A percentile compares a stretch with the other conserved stretches of the same genome.
Evolutionary conservation across 2,113 vertebrate genomes (phyloP).

Genomic region (Heterochromis multidens): DNA sequence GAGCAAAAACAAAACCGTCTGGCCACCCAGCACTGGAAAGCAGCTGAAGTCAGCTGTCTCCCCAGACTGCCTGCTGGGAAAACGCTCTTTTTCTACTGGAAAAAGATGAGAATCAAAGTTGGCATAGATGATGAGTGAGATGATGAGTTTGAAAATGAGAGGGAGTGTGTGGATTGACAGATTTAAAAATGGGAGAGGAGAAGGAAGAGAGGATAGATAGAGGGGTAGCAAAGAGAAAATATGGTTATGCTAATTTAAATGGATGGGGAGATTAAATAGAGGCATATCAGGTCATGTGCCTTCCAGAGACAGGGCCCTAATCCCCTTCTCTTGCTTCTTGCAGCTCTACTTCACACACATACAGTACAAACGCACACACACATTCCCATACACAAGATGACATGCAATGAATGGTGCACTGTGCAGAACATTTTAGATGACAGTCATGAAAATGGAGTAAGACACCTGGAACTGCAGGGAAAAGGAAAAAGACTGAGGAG

Average conservation of each 20-base stretch:
- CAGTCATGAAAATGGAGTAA: neutral
- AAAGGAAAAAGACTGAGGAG: neutral
- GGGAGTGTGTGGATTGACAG: neutral
- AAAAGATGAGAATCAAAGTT: slow-evolving; percentile 35
- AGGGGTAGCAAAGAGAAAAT: neutral
- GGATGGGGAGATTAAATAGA: slow-evolving; percentile 36
- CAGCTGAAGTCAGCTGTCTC: slow-evolving; percentile 37
- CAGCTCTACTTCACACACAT: neutral
- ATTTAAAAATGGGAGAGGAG: neutral
- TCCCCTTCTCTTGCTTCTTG: neutral
- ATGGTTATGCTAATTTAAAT: slow-evolving; percentile 44
- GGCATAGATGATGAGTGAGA: slow-evolving; percentile 4
- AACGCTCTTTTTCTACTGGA: slow-evolving; percentile 23
- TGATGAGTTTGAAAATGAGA: slow-evolving; percentile 1
- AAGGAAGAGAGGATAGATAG: neutral
- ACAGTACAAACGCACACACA: neutral
- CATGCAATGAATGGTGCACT: neutral
- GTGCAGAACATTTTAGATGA: neutral
- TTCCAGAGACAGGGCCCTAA: slow-evolving; percentile 11
- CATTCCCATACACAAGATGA: neutral
- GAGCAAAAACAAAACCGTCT: slow-evolving; percentile 17
- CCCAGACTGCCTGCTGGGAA: slow-evolving; percentile 5
- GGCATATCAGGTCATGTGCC: slow-evolving; percentile 18
- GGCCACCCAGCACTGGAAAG: slow-evolving; percentile 2
- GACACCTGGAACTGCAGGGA: slow-evolving; percentile 9